Evolutionary conservation across 2,797 vertebrate genomes (phyloP).

Genomic region (Sorex maritimensis): DNA sequence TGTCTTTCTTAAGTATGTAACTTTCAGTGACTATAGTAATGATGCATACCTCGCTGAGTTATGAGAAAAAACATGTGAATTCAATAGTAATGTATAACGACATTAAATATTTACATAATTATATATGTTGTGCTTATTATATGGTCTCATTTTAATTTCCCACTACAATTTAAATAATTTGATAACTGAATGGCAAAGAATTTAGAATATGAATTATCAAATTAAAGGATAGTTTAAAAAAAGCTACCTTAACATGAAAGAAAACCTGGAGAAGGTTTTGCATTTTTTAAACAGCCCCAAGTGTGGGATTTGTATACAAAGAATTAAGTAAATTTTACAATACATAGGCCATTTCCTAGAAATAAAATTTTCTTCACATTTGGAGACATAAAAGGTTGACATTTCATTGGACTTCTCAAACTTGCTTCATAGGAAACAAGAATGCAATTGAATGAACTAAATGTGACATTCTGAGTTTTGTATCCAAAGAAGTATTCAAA

Average conservation of each 20-base stretch:
- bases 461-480: conserved; percentile 69
- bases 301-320: neutral
- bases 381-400: neutral
- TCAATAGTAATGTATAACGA: neutral
- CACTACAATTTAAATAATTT: neutral
- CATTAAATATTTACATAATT: neutral
- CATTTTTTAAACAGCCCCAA: conserved; percentile 47
- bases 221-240: conserved; percentile 38
- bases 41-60: neutral
- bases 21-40: neutral
- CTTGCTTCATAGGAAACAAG: conserved; percentile 66
- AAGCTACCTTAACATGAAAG: conserved; percentile 15
- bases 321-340: conserved; percentile 17
- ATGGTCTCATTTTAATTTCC: neutral
- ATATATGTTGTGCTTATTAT: neutral
- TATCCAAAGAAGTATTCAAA: conserved; percentile 71
- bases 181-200: neutral
- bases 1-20: neutral
- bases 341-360: conserved; percentile 38
- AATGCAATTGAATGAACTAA: conserved; percentile 80
- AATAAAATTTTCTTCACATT: conserved; percentile 37
- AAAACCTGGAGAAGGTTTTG: neutral
- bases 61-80: neutral
- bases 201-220: neutral
- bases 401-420: conserved; percentile 19